A percentile compares a stretch with the other conserved stretches of the same genome.
Conservation (phyloP, 2,113 vertebrate species). For the Euleptes europaea region DNA sequence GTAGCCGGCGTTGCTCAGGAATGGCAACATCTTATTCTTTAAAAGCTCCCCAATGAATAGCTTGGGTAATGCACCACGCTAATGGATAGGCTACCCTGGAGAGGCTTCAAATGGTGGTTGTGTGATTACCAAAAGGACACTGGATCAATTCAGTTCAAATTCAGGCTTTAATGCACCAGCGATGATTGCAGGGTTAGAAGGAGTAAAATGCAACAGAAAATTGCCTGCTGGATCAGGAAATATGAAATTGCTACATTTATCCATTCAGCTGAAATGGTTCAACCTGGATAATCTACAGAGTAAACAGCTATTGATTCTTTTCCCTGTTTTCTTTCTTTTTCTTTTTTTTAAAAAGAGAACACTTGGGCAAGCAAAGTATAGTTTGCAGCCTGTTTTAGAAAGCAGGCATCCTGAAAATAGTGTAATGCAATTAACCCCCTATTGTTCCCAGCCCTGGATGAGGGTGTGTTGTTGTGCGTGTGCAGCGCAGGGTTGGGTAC, state of each 20-base stretch:
- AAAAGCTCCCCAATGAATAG: conserved; percentile 50
- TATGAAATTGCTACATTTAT: conserved; percentile 34
- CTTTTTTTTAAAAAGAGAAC: not conserved
- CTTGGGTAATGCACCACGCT: conserved; percentile 51
- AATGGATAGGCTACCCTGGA: conserved; percentile 49
- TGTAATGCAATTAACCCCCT: not conserved
- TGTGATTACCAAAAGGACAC: conserved; percentile 41
- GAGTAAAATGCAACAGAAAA: conserved; percentile 5
- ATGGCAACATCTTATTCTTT: conserved; percentile 54
- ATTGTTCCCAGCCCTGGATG: not conserved
- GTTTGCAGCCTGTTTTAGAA: not conserved
- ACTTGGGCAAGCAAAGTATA: not conserved
- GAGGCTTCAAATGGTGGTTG: conserved; percentile 28
- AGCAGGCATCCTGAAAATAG: not conserved
- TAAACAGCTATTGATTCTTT: conserved; percentile 13
- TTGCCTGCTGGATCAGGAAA: conserved; percentile 36
- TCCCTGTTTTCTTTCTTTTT: not conserved
- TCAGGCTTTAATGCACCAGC: conserved; percentile 31
- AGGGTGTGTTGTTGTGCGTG: not conserved
- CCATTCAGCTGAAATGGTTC: conserved; percentile 23
- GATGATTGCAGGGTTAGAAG: conserved; percentile 29
- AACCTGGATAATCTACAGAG: conserved; percentile 16
- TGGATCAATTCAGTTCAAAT: conserved; percentile 47
- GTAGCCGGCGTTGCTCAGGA: conserved; percentile 55
- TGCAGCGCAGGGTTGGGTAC: no score